These are phyloP conservation scores for Batillaria attramentaria DNA, from an alignment of 1,140 invertebrate genomes.

Conservation along the genomic window DNA sequence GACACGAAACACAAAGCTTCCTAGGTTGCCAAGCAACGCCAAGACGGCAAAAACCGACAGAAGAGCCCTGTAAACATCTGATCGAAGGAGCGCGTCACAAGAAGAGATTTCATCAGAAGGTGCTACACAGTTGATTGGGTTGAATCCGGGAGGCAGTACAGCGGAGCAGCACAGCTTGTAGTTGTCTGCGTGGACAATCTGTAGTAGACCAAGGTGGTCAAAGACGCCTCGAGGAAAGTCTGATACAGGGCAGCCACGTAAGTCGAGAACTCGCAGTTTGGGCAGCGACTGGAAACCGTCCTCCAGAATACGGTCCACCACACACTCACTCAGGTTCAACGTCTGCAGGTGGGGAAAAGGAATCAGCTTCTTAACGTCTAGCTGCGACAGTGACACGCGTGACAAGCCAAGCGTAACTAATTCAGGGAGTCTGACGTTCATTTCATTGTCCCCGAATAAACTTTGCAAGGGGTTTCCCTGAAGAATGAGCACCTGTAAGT, in stretches of 20 bases:
- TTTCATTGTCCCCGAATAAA: not conserved
- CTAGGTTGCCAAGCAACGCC: constrained; percentile 46
- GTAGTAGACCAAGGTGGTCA: too few relatives aligned
- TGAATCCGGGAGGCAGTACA: constrained; percentile 28
- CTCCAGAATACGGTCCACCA: too few relatives aligned
- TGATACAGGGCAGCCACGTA: too few relatives aligned
- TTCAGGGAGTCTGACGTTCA: not conserved
- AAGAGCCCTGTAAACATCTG: constrained; percentile 27
- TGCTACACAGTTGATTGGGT: constrained; percentile 1
- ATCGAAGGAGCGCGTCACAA: constrained; percentile 42
- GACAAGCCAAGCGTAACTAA: constrained; percentile 7
- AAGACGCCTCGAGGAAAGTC: too few relatives aligned
- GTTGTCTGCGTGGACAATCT: constrained; percentile 30
- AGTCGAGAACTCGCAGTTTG: too few relatives aligned
- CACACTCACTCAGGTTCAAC: not conserved
- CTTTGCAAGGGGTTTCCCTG: too few relatives aligned
- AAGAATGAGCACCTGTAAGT: too few relatives aligned
- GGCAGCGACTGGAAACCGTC: too few relatives aligned
- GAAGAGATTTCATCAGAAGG: constrained; percentile 46
- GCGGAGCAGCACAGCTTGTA: constrained; percentile 43
- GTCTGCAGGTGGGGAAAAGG: constrained; percentile 2
- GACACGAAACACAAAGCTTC: constrained; percentile 26
- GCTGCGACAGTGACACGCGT: not conserved
- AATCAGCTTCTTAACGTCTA: constrained; percentile 11
- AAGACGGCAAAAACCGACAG: constrained; percentile 44